phyloP scores from a whole-genome alignment of 2,113 vertebrate species.

The Entomyzon cyanotis region DNA sequence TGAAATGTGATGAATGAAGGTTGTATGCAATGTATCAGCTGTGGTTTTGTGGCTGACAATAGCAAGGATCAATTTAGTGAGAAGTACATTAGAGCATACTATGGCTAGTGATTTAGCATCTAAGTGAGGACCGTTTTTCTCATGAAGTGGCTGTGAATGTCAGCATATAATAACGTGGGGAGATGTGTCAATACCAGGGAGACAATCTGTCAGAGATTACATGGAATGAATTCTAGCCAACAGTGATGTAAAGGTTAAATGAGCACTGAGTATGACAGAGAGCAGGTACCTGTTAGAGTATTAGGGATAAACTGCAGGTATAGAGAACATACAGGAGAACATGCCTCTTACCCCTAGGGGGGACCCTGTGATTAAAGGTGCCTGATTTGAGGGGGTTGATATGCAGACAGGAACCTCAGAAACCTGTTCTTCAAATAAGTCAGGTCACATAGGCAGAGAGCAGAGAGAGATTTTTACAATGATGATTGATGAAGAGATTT shows the following conservation, averaged over 20 bases:
- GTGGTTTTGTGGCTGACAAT: not conserved
- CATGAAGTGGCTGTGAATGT: not conserved
- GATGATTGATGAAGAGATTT: not conserved
- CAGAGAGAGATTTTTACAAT: not conserved
- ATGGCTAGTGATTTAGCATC: not conserved
- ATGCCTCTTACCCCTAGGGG: fast-evolving
- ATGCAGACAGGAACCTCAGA: not conserved
- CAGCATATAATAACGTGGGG: not conserved
- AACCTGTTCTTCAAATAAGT: not conserved
- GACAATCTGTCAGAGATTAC: not conserved
- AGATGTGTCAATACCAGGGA: not conserved
- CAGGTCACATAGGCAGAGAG: not conserved
- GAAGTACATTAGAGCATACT: not conserved
- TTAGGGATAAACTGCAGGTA: not conserved
- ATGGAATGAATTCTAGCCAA: not conserved
- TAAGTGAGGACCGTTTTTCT: not conserved
- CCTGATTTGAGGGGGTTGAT: not conserved
- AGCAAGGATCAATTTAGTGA: not conserved
- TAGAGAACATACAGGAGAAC: not conserved
- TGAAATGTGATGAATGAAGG: not conserved
- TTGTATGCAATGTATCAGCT: not conserved
- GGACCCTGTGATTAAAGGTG: not conserved
- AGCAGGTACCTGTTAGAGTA: not conserved
- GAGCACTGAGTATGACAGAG: not conserved
- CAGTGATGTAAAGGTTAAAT: not conserved